Evolutionary conservation across 2,888 invertebrate species (phyloP), one percentile per base, ranked within the genome.

Genomic region (Mycogona germanica): DNA sequence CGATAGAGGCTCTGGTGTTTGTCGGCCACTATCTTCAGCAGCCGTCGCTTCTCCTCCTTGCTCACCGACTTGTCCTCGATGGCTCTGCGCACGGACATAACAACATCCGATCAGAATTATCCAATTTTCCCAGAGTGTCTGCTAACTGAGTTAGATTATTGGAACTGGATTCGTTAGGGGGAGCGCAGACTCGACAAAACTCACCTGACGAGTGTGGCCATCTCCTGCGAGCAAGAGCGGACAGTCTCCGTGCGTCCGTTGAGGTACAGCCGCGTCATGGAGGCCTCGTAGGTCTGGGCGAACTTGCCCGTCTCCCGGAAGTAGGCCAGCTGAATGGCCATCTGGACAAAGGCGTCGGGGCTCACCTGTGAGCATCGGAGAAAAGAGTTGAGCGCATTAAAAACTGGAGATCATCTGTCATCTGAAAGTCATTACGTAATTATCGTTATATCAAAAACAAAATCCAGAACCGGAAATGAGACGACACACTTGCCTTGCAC

Each of bases 321-420:
- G 57, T 72, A 73, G 0, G 73, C 71, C 23, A 72, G 57, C 60
- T 73, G 73, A 7, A 74, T 61, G 0, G 73, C 72, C 59, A 71
- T 65, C 63, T 74, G 74, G 12, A 74, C 66, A 58, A 68, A 74
- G 7, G 73, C 73, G 64, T 74, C 74, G n/a, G 74, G 74, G 55
- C 73, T 73, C 17, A 70, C 64, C 69, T 68, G 57, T 9, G 40
- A 53, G n/a, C n/a, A n/a, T n/a, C n/a, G n/a, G 47, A 32, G 29
- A 21, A 47, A 30, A 21, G 23, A 12, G 21, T 54, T 26, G 17
- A 32, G 23, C 32, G 9, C 29, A 17, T 5, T 12, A 37, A 42
- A 7, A 28, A 29, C 37, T 21, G 17, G 32, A 19, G 29, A 25
- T 9, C 35, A 19, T 32, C 6, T 29, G 28, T 29, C 19, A n/a